A percentile compares a stretch with the other conserved stretches of the same genome.
These are phyloP conservation scores for Thysanoteuthis rhombus DNA, from an alignment of 2,888 invertebrate genomes.

Conservation along the genomic window DNA sequence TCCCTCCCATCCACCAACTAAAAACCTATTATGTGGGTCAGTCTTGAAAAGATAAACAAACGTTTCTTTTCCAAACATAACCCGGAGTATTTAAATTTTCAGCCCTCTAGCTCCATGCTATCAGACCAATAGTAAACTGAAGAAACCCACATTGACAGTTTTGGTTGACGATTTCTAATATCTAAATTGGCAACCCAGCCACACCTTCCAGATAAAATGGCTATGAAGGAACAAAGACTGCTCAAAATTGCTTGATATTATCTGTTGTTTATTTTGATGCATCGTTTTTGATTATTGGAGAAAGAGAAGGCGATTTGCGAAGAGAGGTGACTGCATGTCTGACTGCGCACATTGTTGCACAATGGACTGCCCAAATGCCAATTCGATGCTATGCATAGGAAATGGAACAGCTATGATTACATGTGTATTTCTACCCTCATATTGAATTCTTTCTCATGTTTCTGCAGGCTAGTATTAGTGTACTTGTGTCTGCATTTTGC, in stretches of 20 bases:
- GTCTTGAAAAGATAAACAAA: too few species aligned
- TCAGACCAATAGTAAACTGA: too few species aligned
- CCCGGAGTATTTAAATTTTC: too few species aligned
- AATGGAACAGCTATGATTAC: background rate
- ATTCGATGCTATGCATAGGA: background rate
- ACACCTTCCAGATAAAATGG: too few species aligned
- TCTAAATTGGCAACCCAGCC: too few species aligned
- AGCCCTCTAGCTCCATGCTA: too few species aligned
- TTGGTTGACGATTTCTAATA: too few species aligned
- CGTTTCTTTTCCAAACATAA: too few species aligned
- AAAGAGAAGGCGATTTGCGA: background rate
- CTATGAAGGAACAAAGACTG: background rate
- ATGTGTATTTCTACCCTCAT: background rate
- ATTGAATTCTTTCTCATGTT: background rate
- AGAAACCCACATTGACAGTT: too few species aligned
- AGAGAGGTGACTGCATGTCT: background rate
- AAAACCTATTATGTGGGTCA: too few species aligned
- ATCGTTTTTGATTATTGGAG: background rate
- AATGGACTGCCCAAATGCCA: background rate
- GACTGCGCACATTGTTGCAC: background rate
- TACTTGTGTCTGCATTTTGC: background rate
- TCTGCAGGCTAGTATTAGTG: background rate
- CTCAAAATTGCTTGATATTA: background rate
- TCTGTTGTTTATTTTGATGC: background rate
- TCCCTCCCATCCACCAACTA: too few species aligned